Evolutionary conservation across 2,888 invertebrate species (phyloP).

Genomic region (Ceraclea dissimilis): DNA sequence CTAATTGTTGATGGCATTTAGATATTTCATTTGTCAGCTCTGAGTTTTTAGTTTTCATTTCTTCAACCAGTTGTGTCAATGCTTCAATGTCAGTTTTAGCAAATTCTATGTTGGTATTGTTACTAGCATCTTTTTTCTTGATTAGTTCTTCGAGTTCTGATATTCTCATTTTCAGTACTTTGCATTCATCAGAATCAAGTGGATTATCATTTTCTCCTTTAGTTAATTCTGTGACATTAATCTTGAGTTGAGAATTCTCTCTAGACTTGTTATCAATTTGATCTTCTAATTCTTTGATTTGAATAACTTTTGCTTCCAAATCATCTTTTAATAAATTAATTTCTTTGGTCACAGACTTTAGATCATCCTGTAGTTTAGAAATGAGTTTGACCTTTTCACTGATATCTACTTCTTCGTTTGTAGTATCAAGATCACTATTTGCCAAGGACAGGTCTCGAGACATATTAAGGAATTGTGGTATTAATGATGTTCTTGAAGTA

Average conservation of each 20-base stretch:
- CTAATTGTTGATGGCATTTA: background rate
- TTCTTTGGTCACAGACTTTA: background rate
- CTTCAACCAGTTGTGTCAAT: background rate
- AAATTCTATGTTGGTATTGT: background rate
- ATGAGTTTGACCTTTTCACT: slow-evolving; percentile 4
- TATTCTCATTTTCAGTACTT: background rate
- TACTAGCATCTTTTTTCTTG: background rate
- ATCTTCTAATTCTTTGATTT: slow-evolving; percentile 23
- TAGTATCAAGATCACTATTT: slow-evolving; percentile 36
- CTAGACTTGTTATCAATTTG: slow-evolving; percentile 30
- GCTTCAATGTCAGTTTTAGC: background rate
- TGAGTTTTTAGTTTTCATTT: background rate
- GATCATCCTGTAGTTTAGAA: background rate
- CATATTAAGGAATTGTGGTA: slow-evolving; percentile 34
- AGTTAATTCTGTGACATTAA: too few relatives aligned
- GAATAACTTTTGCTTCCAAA: slow-evolving; percentile 3
- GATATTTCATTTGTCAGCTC: background rate
- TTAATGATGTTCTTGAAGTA: background rate
- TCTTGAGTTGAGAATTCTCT: slow-evolving; percentile 27
- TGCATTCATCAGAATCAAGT: background rate
- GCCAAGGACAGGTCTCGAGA: slow-evolving; percentile 38
- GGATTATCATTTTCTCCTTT: too few relatives aligned
- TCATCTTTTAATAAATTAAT: slow-evolving; percentile 13
- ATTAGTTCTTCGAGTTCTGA: slow-evolving; percentile 1
- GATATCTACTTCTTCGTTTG: slow-evolving; percentile 24